Base-by-base conservation (phyloP, 2,888 invertebrate species). In the Torymus aiolomorphi region DNA sequence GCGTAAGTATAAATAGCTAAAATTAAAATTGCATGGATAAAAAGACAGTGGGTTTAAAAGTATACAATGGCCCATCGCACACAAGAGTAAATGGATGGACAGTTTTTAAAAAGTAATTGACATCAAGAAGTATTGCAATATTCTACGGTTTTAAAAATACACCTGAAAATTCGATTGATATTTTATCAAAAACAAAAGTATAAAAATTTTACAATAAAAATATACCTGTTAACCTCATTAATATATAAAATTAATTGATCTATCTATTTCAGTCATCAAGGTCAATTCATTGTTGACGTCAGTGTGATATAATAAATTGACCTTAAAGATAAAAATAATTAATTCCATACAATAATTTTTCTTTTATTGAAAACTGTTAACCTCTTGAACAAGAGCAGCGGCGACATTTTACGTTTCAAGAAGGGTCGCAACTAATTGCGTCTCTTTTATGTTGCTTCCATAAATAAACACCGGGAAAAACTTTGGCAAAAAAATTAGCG, bases 301-400 rank as follows among this genome's bases (percentile, higher is more conserved):
- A 72, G 31, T 18, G n/a, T 71, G 63, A 24, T 71, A 72, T 65
- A 66, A 78, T 72, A 78, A 72, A 72, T 78, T 61, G 72, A 72
- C 78, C 71, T 78, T 66, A 78, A 56, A 49, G 70, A 56, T 76
- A 76, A 76, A 76, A 76, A 76, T 76, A 70, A 76, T 76, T 31
- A 69, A 54, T 42, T 20, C 16, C 16, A 65, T 57, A 62, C 56
- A 61, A 72, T 52, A 74, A 65, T 74, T 51, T 8, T 59, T 56
- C 56, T 49, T 56, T 61, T 62, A 65, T 74, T 67, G 69, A 76
- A 69, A 66, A 67, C 14, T 52, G n/a, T 52, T 69, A 69, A 74
- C 11, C 31, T 14, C 24, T 69, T 67, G 18, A 51, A 59, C n/a
- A 52, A 54, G 49, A 66, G 20, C 54, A 18, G 8, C 11, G 42